Conservation (phyloP, 2,888 invertebrate genomes). For the Ditula angustiorana region DNA sequence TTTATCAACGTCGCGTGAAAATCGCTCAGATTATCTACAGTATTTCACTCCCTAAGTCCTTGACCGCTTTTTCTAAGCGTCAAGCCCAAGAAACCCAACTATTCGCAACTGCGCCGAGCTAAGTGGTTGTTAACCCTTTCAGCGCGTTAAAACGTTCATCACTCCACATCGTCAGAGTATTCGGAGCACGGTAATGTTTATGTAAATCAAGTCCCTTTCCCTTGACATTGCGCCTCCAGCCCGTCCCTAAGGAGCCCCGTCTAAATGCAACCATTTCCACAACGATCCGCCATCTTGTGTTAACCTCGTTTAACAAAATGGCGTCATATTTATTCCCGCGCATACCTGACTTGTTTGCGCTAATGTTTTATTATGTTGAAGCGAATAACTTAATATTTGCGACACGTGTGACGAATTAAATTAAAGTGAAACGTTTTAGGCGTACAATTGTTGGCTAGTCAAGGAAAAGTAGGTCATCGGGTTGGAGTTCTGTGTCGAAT, state of each 20-base stretch:
- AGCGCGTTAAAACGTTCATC: constrained; percentile 37
- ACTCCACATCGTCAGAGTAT: constrained; percentile 32
- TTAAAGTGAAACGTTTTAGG: constrained; percentile 15
- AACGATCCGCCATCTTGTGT: constrained; percentile 37
- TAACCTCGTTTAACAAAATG: constrained; percentile 39
- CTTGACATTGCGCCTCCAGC: constrained; percentile 33
- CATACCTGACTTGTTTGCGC: constrained; percentile 32
- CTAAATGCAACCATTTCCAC: constrained; percentile 38
- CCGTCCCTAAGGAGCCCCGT: constrained; percentile 20
- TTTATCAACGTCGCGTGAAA: not conserved
- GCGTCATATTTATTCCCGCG: constrained; percentile 37
- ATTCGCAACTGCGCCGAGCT: constrained; percentile 10
- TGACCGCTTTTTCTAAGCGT: constrained; percentile 3
- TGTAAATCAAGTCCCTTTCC: constrained; percentile 38
- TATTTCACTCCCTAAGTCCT: not conserved
- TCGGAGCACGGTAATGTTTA: constrained; percentile 37
- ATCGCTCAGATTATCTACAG: not conserved
- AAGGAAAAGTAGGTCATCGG: not conserved
- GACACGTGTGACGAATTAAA: not conserved
- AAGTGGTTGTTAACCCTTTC: constrained; percentile 39
- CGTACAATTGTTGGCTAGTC: not conserved
- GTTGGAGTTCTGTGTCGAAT: not conserved
- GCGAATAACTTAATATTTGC: constrained; percentile 19
- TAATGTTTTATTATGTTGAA: constrained; percentile 31
- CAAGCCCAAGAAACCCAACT: constrained; percentile 18